Evolutionary conservation across 2,113 vertebrate species (phyloP).

Genomic region (Blennius ocellaris): DNA sequence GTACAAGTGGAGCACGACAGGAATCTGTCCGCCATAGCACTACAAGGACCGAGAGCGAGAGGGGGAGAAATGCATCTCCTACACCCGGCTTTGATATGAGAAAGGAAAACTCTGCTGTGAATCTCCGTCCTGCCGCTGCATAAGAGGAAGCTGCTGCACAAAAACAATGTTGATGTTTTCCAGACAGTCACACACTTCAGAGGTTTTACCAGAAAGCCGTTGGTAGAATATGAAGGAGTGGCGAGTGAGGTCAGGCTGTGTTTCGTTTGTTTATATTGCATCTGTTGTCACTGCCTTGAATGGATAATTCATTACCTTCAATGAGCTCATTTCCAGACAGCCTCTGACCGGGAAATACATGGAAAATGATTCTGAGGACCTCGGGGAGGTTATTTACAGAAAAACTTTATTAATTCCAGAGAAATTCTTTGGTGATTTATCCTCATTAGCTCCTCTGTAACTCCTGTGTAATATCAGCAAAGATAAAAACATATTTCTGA

Average conservation of each 20-base stretch:
- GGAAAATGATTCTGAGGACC: background rate
- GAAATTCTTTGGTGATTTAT: no score
- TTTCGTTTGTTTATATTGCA: background rate
- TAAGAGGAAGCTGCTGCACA: slow-evolving; percentile 31
- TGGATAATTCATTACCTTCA: background rate
- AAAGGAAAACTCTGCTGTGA: slow-evolving; percentile 13
- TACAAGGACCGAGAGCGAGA: slow-evolving; percentile 24
- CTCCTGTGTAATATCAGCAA: background rate
- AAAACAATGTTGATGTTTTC: slow-evolving; percentile 32
- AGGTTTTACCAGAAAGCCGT: slow-evolving; percentile 18
- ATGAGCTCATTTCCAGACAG: slow-evolving; percentile 1
- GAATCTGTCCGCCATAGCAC: slow-evolving; percentile 31
- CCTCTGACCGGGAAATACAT: slow-evolving; percentile 3
- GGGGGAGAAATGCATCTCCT: slow-evolving; percentile 23
- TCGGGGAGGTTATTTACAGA: background rate
- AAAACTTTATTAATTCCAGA: no score
- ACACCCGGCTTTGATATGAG: background rate
- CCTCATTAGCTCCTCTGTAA: no score
- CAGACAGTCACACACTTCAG: slow-evolving; percentile 23
- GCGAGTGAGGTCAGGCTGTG: slow-evolving; percentile 16
- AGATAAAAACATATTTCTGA: background rate
- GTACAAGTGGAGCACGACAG: slow-evolving; percentile 25
- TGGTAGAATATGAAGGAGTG: slow-evolving; percentile 7
- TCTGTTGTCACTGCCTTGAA: background rate
- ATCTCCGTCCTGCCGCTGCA: slow-evolving; percentile 14